Evolutionary conservation across 2,888 invertebrate species (phyloP).

Genomic region (Pollenia griseotomentosa): DNA sequence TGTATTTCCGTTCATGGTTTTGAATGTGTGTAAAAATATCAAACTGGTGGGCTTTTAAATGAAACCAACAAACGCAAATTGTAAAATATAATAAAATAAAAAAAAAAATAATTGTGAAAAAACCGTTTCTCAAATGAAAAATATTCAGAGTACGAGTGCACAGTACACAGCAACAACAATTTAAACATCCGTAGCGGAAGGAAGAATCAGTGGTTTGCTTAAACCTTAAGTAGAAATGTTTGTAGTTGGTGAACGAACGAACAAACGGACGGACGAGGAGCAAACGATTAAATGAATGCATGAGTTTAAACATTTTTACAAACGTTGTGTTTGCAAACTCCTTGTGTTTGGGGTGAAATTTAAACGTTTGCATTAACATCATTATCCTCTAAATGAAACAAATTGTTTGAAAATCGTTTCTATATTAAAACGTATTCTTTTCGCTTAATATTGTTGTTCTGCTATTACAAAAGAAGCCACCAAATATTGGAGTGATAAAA

Average conservation of each 20-base stretch:
- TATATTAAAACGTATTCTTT: constrained; percentile 62
- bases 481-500: constrained; percentile 62
- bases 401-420: constrained; percentile 72
- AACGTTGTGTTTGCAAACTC: background rate
- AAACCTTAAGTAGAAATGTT: constrained; percentile 67
- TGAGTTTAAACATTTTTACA: constrained; percentile 49
- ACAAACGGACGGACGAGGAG: background rate
- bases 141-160: constrained; percentile 46
- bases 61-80: constrained; percentile 59
- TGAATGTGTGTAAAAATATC: constrained; percentile 36
- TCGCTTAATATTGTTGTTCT: constrained; percentile 11
- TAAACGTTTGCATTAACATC: constrained; percentile 74
- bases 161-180: constrained; percentile 55
- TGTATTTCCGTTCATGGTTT: constrained; percentile 66
- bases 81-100: constrained; percentile 49
- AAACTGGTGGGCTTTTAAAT: constrained; percentile 56
- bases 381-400: constrained; percentile 74
- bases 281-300: constrained; percentile 45
- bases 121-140: constrained; percentile 56
- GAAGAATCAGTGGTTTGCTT: constrained; percentile 73
- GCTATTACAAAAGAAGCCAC: constrained; percentile 51
- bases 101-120: constrained; percentile 33
- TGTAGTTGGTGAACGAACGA: constrained; percentile 49
- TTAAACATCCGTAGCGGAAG: constrained; percentile 73
- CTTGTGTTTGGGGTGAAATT: constrained; percentile 64